Evolutionary conservation across 2,797 vertebrate species (phyloP), one percentile per base, ranked within the genome.

Genomic region (Nyctibius grandis): DNA sequence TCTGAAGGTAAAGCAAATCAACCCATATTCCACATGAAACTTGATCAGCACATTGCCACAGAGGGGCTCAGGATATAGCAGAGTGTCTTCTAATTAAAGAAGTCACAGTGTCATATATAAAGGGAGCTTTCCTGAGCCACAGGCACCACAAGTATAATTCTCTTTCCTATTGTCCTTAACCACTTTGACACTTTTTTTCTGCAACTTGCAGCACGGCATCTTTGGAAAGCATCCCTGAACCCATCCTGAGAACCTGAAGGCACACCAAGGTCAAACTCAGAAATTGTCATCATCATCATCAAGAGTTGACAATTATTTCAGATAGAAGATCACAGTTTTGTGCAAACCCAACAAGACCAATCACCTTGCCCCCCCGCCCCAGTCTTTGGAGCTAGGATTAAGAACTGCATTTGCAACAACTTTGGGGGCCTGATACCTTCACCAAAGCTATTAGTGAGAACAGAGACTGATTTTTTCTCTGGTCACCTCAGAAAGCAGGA

Each of bases 1-100:
- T 84, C 96, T 97, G 93, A 89, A 97, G 94, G 96, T 81, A 97
- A 96, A 97, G 97, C 94, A 98, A 97, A 97, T 97, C 97, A 97
- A 93, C 78, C 56, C 65, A 57, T 48, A 95, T 92, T 97, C 96
- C 92, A 91, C 84, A 77, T 28, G 93, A 91, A 97, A 97, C 85
- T 96, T 96, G 64, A 96, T 83, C 96, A 95, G 50, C 74, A 31
- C 25, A 59, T 67, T 91, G 83, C 40, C 60, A 93, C 22, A 33
- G 44, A 96, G 54, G 42, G 91, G 64, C 76, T 94, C 95, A 93
- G 74, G 86, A 97, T 91, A 89, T 59, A 84, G 68, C 79, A 84
- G 88, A 75, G 69, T 34, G 76, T 83, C 81, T 97, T 88, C 77
- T 95, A 95, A 97, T 97, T 96, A 96, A 96, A 51, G 47, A 82